phyloP scores from a whole-genome alignment of 2,113 vertebrate species.

The Phaetusa simplex region DNA sequence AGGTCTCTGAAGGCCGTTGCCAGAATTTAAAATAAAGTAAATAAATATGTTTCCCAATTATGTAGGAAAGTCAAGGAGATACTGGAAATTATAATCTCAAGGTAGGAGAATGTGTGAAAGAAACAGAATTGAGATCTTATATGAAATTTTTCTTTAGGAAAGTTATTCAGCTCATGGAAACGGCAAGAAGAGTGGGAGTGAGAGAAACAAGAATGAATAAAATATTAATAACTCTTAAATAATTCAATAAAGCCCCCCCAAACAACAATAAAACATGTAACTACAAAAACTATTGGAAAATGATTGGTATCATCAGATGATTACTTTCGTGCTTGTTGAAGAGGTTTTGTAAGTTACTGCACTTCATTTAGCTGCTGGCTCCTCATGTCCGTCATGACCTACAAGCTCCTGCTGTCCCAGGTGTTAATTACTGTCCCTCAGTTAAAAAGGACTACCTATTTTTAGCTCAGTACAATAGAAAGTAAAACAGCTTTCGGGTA shows the following conservation, averaged over 20 bases:
- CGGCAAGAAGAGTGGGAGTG: background rate
- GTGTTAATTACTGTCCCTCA: background rate
- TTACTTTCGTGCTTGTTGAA: background rate
- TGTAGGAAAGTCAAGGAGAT: background rate
- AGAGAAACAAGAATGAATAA: background rate
- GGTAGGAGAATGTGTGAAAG: background rate
- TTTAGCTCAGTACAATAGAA: background rate
- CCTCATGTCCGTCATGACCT: background rate
- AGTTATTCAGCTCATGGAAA: background rate
- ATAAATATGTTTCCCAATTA: conserved; percentile 8
- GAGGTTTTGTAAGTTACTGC: background rate
- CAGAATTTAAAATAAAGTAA: conserved; percentile 19
- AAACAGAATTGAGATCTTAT: background rate
- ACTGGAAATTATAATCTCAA: background rate
- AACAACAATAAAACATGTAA: background rate
- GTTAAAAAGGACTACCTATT: background rate
- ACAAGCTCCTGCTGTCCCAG: background rate
- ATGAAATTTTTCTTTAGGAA: background rate
- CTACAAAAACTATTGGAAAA: background rate
- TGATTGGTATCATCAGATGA: background rate
- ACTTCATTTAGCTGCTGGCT: background rate
- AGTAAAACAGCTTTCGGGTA: background rate
- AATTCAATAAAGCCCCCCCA: background rate
- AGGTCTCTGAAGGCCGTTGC: background rate
- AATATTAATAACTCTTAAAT: conserved; percentile 8